These are phyloP conservation scores for Danaus chrysippus DNA, from an alignment of 2,888 invertebrate species.

Conservation along the genomic window DNA sequence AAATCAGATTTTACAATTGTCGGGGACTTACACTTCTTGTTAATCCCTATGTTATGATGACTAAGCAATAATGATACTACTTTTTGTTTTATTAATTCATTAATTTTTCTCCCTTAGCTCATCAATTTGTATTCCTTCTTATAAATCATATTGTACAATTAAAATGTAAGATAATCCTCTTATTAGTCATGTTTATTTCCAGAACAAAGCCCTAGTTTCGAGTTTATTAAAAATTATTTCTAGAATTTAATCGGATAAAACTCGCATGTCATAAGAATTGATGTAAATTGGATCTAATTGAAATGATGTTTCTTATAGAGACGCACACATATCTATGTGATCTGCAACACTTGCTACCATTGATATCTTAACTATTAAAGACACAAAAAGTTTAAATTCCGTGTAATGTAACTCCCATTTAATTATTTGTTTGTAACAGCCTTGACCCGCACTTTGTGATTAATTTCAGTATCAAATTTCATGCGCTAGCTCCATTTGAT, in stretches of 20 bases:
- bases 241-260: constrained; percentile 15
- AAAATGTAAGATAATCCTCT: constrained; percentile 9
- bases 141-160: constrained; percentile 8
- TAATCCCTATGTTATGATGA: too few species aligned
- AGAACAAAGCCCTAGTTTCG: constrained; percentile 15
- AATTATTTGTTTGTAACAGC: constrained; percentile 4
- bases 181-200: constrained; percentile 8
- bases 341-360: constrained; percentile 38
- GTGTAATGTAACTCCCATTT: background rate
- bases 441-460: background rate
- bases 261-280: constrained; percentile 19
- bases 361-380: constrained; percentile 23
- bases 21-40: too few species aligned
- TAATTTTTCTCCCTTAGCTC: too few species aligned
- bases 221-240: constrained; percentile 17
- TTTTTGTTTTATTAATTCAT: too few species aligned
- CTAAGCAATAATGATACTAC: too few species aligned
- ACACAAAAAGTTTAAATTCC: too few species aligned
- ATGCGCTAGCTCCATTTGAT: background rate
- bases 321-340: constrained; percentile 42
- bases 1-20: too few species aligned
- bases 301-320: constrained; percentile 49
- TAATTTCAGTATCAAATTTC: background rate
- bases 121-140: background rate
- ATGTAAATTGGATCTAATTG: constrained; percentile 56